Evolutionary conservation across 2,888 invertebrate species (phyloP).

Genomic region (Uloborus plumipes): DNA sequence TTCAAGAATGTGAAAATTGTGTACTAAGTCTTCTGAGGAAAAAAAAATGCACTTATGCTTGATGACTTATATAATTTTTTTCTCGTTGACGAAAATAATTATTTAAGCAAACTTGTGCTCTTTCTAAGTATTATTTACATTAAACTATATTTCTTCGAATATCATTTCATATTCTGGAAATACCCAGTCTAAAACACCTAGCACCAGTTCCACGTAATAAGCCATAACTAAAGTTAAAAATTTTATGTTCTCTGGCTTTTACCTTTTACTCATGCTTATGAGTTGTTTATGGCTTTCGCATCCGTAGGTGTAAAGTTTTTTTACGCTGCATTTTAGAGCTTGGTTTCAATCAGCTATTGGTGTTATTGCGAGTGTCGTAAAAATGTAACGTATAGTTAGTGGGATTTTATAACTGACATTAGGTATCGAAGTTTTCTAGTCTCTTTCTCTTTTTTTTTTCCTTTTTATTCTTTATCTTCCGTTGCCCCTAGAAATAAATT

Average conservation of each 20-base stretch:
- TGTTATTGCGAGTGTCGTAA: conserved; percentile 33
- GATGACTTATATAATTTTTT: too few relatives aligned
- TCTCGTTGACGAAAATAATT: too few relatives aligned
- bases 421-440: conserved; percentile 9
- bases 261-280: conserved; percentile 36
- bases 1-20: too few relatives aligned
- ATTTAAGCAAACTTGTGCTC: too few relatives aligned
- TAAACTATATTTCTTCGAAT: too few relatives aligned
- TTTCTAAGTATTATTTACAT: too few relatives aligned
- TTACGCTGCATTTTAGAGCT: conserved; percentile 35
- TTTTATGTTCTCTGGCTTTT: conserved; percentile 26
- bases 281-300: conserved; percentile 38
- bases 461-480: too few relatives aligned
- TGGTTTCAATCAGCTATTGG: conserved; percentile 54
- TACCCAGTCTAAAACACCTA: conserved; percentile 12
- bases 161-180: too few relatives aligned
- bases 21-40: too few relatives aligned
- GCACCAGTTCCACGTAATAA: conserved; percentile 45
- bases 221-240: conserved; percentile 48
- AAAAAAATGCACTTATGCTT: too few relatives aligned
- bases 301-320: conserved; percentile 23
- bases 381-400: conserved; percentile 60
- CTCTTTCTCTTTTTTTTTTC: too few relatives aligned
- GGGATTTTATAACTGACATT: conserved; percentile 50
- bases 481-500: too few relatives aligned